Conservation (phyloP, 2,797 vertebrate genomes). For the Poeciliopsis turneri region DNA sequence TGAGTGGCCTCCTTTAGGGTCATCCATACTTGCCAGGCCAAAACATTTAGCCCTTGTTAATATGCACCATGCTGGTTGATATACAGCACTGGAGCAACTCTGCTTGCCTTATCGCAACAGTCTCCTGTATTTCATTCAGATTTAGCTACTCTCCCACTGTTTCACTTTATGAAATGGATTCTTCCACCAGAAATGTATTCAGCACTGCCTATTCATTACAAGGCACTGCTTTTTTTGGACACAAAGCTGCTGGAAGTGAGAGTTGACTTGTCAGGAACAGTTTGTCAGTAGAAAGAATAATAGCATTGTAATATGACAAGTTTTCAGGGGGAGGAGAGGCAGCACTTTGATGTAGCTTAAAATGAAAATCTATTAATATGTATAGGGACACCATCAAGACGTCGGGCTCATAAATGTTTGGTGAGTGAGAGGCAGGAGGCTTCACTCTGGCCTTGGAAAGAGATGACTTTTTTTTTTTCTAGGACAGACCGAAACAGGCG, state of each 20-base stretch:
- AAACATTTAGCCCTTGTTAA: slow-evolving; percentile 61
- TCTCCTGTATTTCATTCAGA: slow-evolving; percentile 40
- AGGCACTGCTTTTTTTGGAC: slow-evolving; percentile 62
- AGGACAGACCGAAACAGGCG: slow-evolving; percentile 38
- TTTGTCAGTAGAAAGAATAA: slow-evolving; percentile 70
- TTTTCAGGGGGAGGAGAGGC: slow-evolving; percentile 65
- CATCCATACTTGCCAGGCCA: slow-evolving; percentile 52
- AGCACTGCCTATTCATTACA: slow-evolving; percentile 56
- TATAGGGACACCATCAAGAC: slow-evolving; percentile 66
- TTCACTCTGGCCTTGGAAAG: slow-evolving; percentile 35
- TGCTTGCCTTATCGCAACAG: slow-evolving; percentile 36
- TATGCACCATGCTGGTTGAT: slow-evolving; percentile 55
- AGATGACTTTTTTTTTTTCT: slow-evolving; percentile 37
- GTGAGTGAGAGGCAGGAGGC: slow-evolving; percentile 57
- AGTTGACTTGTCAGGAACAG: slow-evolving; percentile 64
- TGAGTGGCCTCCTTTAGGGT: slow-evolving; percentile 41
- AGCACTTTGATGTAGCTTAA: slow-evolving; percentile 72
- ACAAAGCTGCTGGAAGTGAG: slow-evolving; percentile 64
- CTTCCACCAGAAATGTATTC: slow-evolving; percentile 58
- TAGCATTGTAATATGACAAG: slow-evolving; percentile 70
- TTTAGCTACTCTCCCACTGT: slow-evolving; percentile 49
- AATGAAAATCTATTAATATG: slow-evolving; percentile 78
- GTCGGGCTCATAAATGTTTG: slow-evolving; percentile 64
- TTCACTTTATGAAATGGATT: slow-evolving; percentile 64
- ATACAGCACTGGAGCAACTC: slow-evolving; percentile 27